A percentile compares a stretch with the other conserved stretches of the same genome.
Conservation (phyloP, 2,797 vertebrate species). For the Cetoscarus ocellatus region DNA sequence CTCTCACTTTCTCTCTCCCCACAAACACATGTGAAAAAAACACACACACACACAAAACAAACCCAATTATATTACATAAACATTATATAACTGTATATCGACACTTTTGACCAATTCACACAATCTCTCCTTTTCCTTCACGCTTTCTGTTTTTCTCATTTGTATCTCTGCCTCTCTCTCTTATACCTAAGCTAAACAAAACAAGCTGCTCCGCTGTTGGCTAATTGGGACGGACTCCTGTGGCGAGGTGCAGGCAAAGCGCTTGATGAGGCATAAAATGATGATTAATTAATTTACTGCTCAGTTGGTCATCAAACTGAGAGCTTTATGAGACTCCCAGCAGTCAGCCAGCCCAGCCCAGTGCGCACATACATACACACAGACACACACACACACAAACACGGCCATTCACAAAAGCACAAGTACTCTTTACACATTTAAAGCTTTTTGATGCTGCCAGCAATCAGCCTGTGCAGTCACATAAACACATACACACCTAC, state of each 20-base stretch:
- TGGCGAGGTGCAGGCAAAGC: conserved; percentile 91
- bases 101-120: neutral
- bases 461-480: conserved; percentile 18
- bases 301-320: conserved; percentile 98
- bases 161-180: conserved; percentile 57
- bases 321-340: conserved; percentile 98
- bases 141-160: conserved; percentile 75
- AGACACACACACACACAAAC: conserved; percentile 11
- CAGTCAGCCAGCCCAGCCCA: conserved; percentile 82
- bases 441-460: conserved; percentile 32
- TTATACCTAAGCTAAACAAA: conserved; percentile 92
- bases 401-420: conserved; percentile 17
- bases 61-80: neutral
- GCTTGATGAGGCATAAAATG: conserved; percentile 99
- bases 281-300: conserved; percentile 99
- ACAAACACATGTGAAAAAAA: neutral
- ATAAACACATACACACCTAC: conserved; percentile 10
- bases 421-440: conserved; percentile 29
- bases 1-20: neutral
- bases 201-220: conserved; percentile 93
- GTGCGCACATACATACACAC: conserved; percentile 11
- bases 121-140: conserved; percentile 59
- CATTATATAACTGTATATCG: conserved; percentile 7
- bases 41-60: conserved; percentile 6
- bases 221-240: conserved; percentile 91